Evolutionary conservation across 2,113 vertebrate genomes (phyloP).

Genomic region (Pluvialis apricaria): DNA sequence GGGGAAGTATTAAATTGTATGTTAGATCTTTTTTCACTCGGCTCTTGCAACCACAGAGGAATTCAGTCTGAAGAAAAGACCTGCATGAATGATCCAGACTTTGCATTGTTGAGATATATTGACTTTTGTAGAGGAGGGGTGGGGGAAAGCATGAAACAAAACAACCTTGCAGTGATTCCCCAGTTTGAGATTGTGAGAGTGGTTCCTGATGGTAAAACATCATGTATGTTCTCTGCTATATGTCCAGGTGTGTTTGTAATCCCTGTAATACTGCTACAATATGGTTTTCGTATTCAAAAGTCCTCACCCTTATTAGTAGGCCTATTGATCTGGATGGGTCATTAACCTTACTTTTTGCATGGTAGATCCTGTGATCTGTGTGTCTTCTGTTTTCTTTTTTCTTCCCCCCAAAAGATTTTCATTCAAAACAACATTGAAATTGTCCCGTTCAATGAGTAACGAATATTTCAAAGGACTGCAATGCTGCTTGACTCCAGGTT

Average conservation of each 20-base stretch:
- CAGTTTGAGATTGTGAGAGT: too few species aligned
- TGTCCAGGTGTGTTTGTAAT: not conserved
- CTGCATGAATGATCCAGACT: not conserved
- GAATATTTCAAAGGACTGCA: not conserved
- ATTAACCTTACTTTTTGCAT: not conserved
- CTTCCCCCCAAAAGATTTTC: not conserved
- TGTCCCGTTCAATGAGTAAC: not conserved
- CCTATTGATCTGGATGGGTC: not conserved
- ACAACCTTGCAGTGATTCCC: not conserved
- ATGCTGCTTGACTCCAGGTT: not conserved
- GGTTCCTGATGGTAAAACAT: not conserved
- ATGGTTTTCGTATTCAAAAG: not conserved
- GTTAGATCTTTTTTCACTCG: not conserved
- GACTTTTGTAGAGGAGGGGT: not conserved
- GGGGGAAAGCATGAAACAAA: not conserved
- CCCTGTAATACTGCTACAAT: not conserved
- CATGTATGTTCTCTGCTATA: fast-evolving
- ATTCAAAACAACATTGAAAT: not conserved
- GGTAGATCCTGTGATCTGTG: not conserved
- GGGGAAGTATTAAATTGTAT: not conserved
- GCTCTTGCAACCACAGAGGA: not conserved
- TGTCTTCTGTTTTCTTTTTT: not conserved
- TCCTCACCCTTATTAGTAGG: fast-evolving
- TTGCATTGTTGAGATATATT: not conserved
- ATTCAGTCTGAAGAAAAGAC: not conserved